phyloP scores from a whole-genome alignment of 2,113 vertebrate genomes.

The Muscicapa adusta region DNA sequence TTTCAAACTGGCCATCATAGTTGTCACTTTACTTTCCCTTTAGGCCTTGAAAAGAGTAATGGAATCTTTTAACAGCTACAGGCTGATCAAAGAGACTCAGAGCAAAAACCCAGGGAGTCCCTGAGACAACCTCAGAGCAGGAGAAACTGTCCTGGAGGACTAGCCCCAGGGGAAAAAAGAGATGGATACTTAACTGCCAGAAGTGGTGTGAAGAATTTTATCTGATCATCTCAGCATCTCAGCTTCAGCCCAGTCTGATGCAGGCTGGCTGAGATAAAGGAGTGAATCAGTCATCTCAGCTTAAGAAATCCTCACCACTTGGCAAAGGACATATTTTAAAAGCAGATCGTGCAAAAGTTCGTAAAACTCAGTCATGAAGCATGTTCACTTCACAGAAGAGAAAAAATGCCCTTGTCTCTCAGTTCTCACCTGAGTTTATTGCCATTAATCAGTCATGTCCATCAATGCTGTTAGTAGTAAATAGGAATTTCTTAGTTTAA shows the following conservation, averaged over 20 bases:
- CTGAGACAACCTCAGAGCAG: background rate
- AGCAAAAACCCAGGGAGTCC: background rate
- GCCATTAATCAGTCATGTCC: background rate
- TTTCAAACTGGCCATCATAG: background rate
- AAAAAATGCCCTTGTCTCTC: background rate
- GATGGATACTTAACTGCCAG: background rate
- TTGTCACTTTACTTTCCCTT: background rate
- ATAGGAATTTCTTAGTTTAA: constrained; percentile 3
- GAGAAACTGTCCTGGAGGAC: background rate
- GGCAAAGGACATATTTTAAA: background rate
- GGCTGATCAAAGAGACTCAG: background rate
- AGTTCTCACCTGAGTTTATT: background rate
- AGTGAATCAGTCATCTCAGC: background rate
- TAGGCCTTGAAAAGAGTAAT: background rate
- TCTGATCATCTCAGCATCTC: constrained; percentile 9
- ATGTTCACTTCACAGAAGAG: background rate
- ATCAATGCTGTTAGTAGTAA: background rate
- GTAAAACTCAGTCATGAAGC: background rate
- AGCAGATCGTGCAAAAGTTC: background rate
- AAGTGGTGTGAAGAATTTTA: constrained; percentile 12
- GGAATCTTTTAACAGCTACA: background rate
- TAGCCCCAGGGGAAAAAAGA: background rate
- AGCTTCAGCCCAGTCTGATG: background rate
- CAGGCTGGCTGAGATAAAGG: background rate
- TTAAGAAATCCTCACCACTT: constrained; percentile 21